Evolutionary conservation across 2,113 vertebrate species (phyloP).

Genomic region (Phyllostomus discolor): DNA sequence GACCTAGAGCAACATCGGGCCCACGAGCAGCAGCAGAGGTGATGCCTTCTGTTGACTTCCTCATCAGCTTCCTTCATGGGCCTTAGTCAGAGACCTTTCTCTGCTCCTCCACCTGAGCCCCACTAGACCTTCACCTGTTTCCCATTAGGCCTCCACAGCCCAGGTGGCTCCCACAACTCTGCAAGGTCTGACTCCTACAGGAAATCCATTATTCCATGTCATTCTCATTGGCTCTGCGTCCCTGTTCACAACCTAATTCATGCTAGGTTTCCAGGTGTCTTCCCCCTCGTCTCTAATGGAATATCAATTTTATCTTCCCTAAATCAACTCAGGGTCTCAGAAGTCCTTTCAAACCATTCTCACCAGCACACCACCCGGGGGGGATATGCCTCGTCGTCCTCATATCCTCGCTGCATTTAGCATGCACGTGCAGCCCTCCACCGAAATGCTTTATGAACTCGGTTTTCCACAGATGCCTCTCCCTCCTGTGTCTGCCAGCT

Average conservation of each 20-base stretch:
- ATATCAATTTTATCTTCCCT: background rate
- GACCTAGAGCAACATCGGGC: background rate
- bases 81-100: background rate
- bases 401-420: rapidly evolving
- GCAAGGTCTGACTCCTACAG: background rate
- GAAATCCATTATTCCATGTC: background rate
- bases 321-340: background rate
- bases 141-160: background rate
- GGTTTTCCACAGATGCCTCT: background rate
- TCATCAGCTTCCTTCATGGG: background rate
- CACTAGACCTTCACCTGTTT: background rate
- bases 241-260: background rate
- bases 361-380: background rate
- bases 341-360: background rate
- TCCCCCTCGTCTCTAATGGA: background rate
- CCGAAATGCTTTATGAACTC: background rate
- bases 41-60: rapidly evolving
- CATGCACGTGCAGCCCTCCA: rapidly evolving
- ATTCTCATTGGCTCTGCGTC: background rate
- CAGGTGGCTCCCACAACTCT: background rate
- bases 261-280: background rate
- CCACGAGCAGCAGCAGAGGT: background rate
- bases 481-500: background rate
- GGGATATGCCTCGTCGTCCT: background rate
- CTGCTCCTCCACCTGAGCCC: background rate